These are phyloP conservation scores for Sminthurides aquaticus DNA, from an alignment of 2,888 invertebrate species.

Conservation along the genomic window DNA sequence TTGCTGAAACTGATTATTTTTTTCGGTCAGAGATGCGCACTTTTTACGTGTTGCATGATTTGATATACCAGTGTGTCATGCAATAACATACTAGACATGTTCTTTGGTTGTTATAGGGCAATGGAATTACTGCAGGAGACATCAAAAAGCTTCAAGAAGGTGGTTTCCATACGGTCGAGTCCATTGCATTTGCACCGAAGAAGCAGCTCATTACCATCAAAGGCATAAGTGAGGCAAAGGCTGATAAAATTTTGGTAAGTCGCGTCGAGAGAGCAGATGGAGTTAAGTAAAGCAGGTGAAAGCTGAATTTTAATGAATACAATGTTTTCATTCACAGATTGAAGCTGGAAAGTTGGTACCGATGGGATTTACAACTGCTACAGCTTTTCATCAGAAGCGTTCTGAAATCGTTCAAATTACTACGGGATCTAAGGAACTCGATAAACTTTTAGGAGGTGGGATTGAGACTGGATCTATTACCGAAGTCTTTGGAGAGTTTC, in stretches of 20 bases:
- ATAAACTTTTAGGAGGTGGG: slow-evolving; percentile 53
- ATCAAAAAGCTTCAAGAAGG: slow-evolving; percentile 88
- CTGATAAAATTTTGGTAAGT: slow-evolving; percentile 74
- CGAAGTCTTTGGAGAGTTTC: slow-evolving; percentile 28
- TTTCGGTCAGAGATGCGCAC: no score
- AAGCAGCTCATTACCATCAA: slow-evolving; percentile 80
- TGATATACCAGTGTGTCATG: neutral
- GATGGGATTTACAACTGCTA: slow-evolving; percentile 97
- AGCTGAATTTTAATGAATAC: slow-evolving; percentile 1
- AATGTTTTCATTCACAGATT: slow-evolving; percentile 41
- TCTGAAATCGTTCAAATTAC: slow-evolving; percentile 91
- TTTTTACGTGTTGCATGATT: no score
- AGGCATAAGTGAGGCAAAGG: slow-evolving; percentile 95
- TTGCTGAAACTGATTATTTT: no score
- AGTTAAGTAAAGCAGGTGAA: no score
- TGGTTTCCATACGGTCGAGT: slow-evolving; percentile 89
- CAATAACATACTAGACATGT: neutral
- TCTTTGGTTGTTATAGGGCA: slow-evolving; percentile 57
- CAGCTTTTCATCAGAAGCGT: slow-evolving; percentile 88
- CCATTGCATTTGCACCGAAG: slow-evolving; percentile 90
- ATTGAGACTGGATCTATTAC: slow-evolving; percentile 30
- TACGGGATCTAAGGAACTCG: slow-evolving; percentile 89
- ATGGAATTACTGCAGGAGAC: slow-evolving; percentile 83
- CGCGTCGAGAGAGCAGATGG: no score
- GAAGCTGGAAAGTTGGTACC: slow-evolving; percentile 90